Conservation (phyloP, 2,888 invertebrate species). For the Rapana venosa region DNA sequence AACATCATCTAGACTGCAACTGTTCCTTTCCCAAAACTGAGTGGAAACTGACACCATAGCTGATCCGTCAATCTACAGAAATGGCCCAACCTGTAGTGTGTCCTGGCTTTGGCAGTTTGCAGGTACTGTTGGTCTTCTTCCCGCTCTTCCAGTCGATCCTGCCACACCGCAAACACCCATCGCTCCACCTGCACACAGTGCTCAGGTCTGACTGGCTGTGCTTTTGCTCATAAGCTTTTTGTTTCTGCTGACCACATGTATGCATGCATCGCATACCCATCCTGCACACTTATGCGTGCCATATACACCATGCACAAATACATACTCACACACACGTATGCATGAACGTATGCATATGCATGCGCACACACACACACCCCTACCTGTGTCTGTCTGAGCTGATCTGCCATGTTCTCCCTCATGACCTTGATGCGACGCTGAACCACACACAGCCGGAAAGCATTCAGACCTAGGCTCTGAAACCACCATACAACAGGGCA, state of each 20-base stretch:
- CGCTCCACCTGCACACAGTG: conserved; percentile 55
- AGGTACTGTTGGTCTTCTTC: conserved; percentile 64
- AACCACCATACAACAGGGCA: conserved; percentile 4
- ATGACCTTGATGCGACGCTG: conserved; percentile 63
- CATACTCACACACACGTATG: background rate
- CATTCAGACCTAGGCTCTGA: conserved; percentile 62
- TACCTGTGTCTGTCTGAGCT: conserved; percentile 59
- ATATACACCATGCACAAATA: no score
- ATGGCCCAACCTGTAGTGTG: conserved; percentile 62
- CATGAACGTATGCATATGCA: background rate
- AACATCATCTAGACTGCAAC: no score
- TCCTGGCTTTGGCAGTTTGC: conserved; percentile 60
- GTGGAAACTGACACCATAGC: no score
- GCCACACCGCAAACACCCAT: conserved; percentile 64
- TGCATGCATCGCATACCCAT: no score
- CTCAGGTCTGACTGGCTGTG: background rate
- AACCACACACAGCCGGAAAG: conserved; percentile 64
- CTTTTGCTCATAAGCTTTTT: background rate
- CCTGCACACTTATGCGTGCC: no score
- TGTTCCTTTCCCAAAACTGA: no score
- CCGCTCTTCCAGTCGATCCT: conserved; percentile 62
- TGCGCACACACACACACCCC: background rate
- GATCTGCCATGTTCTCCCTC: conserved; percentile 61
- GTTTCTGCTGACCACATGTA: no score
- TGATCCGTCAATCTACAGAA: background rate